These are phyloP conservation scores for Magallana angulata DNA, from an alignment of 1,140 invertebrate genomes.

Conservation along the genomic window DNA sequence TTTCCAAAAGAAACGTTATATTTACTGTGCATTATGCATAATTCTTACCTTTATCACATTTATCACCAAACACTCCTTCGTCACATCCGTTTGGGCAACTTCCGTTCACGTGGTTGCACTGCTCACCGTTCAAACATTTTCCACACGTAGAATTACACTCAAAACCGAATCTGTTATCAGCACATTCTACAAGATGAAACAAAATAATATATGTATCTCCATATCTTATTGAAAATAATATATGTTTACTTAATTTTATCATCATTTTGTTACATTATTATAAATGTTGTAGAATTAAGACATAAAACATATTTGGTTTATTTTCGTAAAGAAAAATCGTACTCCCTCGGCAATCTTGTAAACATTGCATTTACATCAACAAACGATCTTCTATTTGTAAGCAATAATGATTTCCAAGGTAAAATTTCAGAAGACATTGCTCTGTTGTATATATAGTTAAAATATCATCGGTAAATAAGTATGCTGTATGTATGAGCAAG, in stretches of 20 bases:
- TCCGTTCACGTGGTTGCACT: neutral
- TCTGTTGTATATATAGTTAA: too few relatives aligned
- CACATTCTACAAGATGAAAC: neutral
- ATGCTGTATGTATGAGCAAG: too few relatives aligned
- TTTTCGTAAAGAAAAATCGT: neutral
- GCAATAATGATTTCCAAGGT: too few relatives aligned
- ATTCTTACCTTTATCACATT: neutral
- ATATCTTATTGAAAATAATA: neutral
- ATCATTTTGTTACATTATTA: too few relatives aligned
- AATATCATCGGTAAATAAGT: too few relatives aligned
- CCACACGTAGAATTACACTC: neutral
- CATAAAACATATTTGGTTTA: neutral
- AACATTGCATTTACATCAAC: too few relatives aligned
- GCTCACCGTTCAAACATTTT: neutral
- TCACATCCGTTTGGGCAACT: neutral
- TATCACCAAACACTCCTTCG: neutral
- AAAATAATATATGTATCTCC: neutral
- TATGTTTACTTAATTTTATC: neutral
- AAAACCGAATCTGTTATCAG: neutral
- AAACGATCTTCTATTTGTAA: too few relatives aligned
- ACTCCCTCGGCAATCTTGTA: neutral
- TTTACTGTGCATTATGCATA: too few relatives aligned
- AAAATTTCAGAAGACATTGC: too few relatives aligned
- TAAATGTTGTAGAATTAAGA: neutral
- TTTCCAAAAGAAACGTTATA: too few relatives aligned